Percentiles rank a stretch among this genome's conserved stretches.
phyloP scores from a whole-genome alignment of 2,113 vertebrate species.

The Brachyistius frenatus region DNA sequence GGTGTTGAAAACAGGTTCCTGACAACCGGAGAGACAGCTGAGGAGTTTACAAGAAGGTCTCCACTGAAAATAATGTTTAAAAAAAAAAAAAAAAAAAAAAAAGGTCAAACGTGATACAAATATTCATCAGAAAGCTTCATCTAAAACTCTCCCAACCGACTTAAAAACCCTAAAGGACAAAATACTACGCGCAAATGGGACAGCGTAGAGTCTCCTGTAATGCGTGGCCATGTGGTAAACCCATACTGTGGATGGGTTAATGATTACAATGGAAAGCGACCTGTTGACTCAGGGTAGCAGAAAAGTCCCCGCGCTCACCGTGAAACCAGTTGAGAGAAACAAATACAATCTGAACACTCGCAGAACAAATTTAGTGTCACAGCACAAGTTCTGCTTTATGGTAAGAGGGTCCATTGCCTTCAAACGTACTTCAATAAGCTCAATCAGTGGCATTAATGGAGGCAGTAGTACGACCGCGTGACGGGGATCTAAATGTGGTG shows the following conservation, averaged over 20 bases:
- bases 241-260: conserved; percentile 53
- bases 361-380: background rate
- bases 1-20: background rate
- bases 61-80: too few relatives aligned
- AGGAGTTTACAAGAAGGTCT: too few relatives aligned
- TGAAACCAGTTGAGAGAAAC: background rate
- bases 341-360: conserved; percentile 7
- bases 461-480: background rate
- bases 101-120: background rate
- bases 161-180: background rate
- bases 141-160: too few relatives aligned
- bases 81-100: too few relatives aligned
- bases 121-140: too few relatives aligned
- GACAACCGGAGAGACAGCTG: background rate
- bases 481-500: background rate
- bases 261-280: conserved; percentile 68
- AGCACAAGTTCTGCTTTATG: conserved; percentile 6
- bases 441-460: background rate
- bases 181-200: background rate
- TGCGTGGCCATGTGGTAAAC: conserved; percentile 51
- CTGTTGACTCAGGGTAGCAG: conserved; percentile 37
- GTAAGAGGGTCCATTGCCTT: background rate
- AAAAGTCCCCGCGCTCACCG: conserved; percentile 29
- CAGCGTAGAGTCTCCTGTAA: background rate
- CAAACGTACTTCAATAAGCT: background rate